Percentiles rank a stretch among this genome's conserved stretches.
Conservation (phyloP, 2,888 invertebrate species). For the Latrodectus hesperus region DNA sequence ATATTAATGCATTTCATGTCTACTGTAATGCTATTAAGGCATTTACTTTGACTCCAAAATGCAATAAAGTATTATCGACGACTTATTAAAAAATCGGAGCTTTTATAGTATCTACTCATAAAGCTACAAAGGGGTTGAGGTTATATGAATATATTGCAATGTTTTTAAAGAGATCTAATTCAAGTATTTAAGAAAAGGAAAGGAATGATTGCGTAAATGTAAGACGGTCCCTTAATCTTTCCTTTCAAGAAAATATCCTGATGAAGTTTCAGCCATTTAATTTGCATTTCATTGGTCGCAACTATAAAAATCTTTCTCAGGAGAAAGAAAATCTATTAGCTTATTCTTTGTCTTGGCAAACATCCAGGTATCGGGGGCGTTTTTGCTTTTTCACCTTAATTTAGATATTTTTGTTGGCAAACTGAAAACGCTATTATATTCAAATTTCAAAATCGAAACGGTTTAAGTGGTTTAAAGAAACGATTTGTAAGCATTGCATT, state of each 20-base stretch:
- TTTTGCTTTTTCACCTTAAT: constrained; percentile 43
- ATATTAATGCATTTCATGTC: too few species aligned
- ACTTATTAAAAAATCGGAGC: too few species aligned
- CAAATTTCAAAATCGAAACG: constrained; percentile 55
- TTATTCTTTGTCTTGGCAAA: constrained; percentile 54
- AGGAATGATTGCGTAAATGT: neutral
- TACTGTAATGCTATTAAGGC: too few species aligned
- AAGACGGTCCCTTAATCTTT: constrained; percentile 48
- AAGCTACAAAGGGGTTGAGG: too few species aligned
- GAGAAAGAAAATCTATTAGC: constrained; percentile 57
- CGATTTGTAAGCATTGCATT: constrained; percentile 44
- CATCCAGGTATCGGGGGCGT: constrained; percentile 30
- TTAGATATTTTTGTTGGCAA: constrained; percentile 49
- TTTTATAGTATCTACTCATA: too few species aligned
- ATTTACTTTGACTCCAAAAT: too few species aligned
- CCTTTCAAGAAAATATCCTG: constrained; percentile 45
- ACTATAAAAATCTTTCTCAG: constrained; percentile 42
- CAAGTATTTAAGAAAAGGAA: too few species aligned
- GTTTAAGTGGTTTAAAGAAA: constrained; percentile 63
- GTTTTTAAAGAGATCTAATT: too few species aligned
- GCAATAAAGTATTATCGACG: too few species aligned
- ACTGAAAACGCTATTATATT: constrained; percentile 49
- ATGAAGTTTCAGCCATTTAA: constrained; percentile 63
- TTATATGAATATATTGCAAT: too few species aligned
- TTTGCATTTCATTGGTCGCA: constrained; percentile 64